A percentile compares a stretch with the other conserved stretches of the same genome.
Conservation (phyloP, 1,140 invertebrate genomes). For the Chelonus insularis region DNA sequence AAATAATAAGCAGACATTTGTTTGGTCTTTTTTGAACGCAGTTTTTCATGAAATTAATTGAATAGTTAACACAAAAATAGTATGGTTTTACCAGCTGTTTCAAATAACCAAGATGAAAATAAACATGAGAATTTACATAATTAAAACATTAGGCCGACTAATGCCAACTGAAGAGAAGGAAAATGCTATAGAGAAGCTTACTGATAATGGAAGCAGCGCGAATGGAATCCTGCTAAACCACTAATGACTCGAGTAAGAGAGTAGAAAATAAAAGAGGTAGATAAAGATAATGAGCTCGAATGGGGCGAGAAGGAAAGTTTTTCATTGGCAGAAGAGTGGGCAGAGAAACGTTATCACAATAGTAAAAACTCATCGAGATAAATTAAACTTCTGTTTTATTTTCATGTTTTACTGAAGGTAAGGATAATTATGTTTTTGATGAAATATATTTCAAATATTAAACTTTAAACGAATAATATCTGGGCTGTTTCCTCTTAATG, state of each 20-base stretch:
- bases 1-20: no score
- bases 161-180: not conserved
- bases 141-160: conserved; percentile 23
- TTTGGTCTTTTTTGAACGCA: no score
- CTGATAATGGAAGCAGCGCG: conserved; percentile 25
- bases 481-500: no score
- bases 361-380: conserved; percentile 11
- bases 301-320: conserved; percentile 22
- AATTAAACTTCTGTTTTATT: conserved; percentile 6
- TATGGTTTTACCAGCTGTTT: no score
- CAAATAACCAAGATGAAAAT: no score
- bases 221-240: conserved; percentile 30
- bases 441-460: not conserved
- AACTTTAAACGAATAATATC: not conserved
- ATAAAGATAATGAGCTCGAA: conserved; percentile 21
- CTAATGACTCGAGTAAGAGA: conserved; percentile 21
- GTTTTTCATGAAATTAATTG: no score
- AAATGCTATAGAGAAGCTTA: not conserved
- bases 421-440: not conserved
- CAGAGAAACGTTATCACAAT: not conserved
- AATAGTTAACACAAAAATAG: no score
- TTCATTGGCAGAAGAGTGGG: not conserved
- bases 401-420: not conserved
- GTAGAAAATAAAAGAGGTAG: conserved; percentile 8
- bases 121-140: conserved; percentile 34